Base-by-base conservation (phyloP, 2,113 vertebrate genomes). In the Plotosus lineatus region DNA sequence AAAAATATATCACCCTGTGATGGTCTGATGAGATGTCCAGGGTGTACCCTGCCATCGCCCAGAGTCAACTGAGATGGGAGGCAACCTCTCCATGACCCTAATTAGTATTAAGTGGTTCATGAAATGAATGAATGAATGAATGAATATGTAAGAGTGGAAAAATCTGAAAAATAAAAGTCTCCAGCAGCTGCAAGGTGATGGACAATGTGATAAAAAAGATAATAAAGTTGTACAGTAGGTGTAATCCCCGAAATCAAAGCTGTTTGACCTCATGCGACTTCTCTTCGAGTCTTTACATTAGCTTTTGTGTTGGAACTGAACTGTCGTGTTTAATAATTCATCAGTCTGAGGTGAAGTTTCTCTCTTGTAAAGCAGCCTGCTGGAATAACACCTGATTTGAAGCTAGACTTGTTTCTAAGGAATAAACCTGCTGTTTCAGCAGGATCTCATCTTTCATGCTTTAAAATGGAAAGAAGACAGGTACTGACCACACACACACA, bases 281-380 rank as follows among this genome's bases (percentile, higher is more conserved):
- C 44, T 71, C 40, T 19, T 71, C 0, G n/a, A 73, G 28, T 31
- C 69, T 48, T 36, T 33, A 33, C 4, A 33, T 53, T 38, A 36
- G 3, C n/a, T 36, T 38, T 14, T 73, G 28, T 28, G 26, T 2
- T 17, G 2, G 28, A 7, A 53, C 10, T 6, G 66, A 33, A 68
- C 23, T 8, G n/a, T 50, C 17, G 14, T 75, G n/a, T 81, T 84
- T 33, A 86, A 80, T 82, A 82, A 84, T 80, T 84, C 40, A 84
- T 73, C 58, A 74, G 82, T 53, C 12, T 3, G 36, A 77, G 44
- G 65, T 63, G 75, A n/a, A 79, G 55, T 60, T 65, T 79, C 28
- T 50, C 46, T 46, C 79, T 65, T 60, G 46, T 84, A 79, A 79
- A 58, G 69, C 31, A 56, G 69, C 74, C 40, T 69, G 69, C 50